Conservation (phyloP, 2,888 invertebrate species). For the Eupeodes latifasciatus region DNA sequence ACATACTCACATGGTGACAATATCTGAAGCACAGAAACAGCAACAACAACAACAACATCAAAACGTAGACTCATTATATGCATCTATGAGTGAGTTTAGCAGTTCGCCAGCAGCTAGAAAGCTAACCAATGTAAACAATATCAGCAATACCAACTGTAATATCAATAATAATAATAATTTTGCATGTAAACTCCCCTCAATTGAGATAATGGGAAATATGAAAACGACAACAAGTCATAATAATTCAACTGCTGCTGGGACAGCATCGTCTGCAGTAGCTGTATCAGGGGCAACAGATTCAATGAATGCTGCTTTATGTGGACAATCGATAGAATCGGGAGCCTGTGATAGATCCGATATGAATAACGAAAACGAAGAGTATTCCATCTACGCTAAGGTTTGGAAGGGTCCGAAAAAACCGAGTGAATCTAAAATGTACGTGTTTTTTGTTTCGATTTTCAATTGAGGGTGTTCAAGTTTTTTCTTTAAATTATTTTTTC, state of each 20-base stretch:
- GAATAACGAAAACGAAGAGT: conserved; percentile 80
- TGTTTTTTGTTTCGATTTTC: conserved; percentile 22
- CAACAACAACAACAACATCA: conserved; percentile 72
- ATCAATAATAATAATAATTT: conserved; percentile 75
- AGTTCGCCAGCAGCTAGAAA: conserved; percentile 77
- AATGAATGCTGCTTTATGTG: conserved; percentile 58
- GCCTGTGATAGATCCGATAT: conserved; percentile 67
- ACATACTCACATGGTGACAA: conserved; percentile 54
- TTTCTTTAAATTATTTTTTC: conserved; percentile 10
- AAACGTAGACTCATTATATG: conserved; percentile 55
- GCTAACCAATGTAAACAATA: conserved; percentile 69
- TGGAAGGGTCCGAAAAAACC: conserved; percentile 84
- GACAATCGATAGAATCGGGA: conserved; percentile 57
- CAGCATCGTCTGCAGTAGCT: conserved; percentile 7
- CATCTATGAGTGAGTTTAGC: conserved; percentile 77
- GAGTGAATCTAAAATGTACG: conserved; percentile 84
- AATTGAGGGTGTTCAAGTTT: background rate
- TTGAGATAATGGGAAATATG: conserved; percentile 77
- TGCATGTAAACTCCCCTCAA: conserved; percentile 75
- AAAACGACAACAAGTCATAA: conserved; percentile 74
- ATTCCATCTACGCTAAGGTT: conserved; percentile 84
- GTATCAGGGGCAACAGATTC: conserved; percentile 47
- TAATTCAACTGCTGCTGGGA: conserved; percentile 37
- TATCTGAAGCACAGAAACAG: conserved; percentile 54
- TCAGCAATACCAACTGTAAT: conserved; percentile 67